Evolutionary conservation across 2,797 vertebrate species (phyloP), one percentile per base, ranked within the genome.

Genomic region (Rhinella marina): DNA sequence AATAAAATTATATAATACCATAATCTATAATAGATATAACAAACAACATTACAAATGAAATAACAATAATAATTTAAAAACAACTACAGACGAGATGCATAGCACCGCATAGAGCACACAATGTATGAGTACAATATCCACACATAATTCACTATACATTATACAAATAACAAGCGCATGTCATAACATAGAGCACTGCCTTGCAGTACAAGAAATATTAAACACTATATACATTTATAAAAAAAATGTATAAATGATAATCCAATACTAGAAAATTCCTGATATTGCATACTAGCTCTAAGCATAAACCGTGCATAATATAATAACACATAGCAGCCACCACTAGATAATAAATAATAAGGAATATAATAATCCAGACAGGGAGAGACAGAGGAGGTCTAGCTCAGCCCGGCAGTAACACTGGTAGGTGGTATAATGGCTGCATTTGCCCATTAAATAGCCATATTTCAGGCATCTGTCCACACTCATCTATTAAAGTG

Each of bases 381-480:
- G 21, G 25, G 7, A 7, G 7, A 61, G 10, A 7, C 11, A 61
- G 21, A 48, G 7, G 8, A 12, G 10, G 32, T 50, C 19, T 8
- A 6, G 78, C 27, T 29, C 56, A 19, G 41, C 41, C 19, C 72
- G 57, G 56, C 73, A 48, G 10, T 27, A 50, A 2, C 82, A 41
- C 16, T 61, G 72, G 21, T 52, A 14, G 0, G 54, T 86, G 86
- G 79, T 90, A 88, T 80, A 27, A 52, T 1, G 50, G 75, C 54
- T 0, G 32, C 84, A 48, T 0, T 48, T 19, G 27, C 83, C 88
- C 90, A 76, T 92, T 92, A 93, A 93, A 91, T 0, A 82, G 87
- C 91, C 92, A 87, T 91, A 92, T 94, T 95, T 93, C 92, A 92
- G 92, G 86, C 83, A 16, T 89, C 78, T 16, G 86, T 2, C 52